A percentile compares a stretch with the other conserved stretches of the same genome.
Evolutionary conservation across 1,140 invertebrate species (phyloP).

Genomic region (Sesamia nonagrioides): DNA sequence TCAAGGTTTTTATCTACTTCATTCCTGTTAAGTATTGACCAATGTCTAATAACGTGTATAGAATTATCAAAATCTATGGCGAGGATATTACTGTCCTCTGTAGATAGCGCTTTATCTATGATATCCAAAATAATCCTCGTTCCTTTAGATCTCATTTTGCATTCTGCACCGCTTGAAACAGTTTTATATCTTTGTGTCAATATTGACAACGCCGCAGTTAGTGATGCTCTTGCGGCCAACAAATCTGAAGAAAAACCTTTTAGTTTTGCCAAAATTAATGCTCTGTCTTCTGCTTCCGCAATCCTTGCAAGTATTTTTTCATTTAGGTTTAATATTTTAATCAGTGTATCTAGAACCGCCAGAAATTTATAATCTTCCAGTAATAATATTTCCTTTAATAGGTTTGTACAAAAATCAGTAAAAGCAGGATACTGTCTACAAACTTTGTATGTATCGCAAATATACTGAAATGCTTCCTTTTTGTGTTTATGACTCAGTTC

Average conservation of each 20-base stretch:
- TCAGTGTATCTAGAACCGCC: background rate
- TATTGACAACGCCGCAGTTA: background rate
- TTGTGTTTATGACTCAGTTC: background rate
- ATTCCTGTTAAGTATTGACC: background rate
- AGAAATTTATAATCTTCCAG: slow-evolving; percentile 37
- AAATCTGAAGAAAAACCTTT: background rate
- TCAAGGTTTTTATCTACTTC: background rate
- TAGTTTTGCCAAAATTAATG: background rate
- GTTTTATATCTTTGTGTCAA: slow-evolving; percentile 25
- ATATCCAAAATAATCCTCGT: slow-evolving; percentile 12
- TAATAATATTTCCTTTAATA: slow-evolving; percentile 43
- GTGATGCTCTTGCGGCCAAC: background rate
- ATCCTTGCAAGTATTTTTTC: background rate
- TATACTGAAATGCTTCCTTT: slow-evolving; percentile 23
- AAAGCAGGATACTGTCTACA: slow-evolving; percentile 52
- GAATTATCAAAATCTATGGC: background rate
- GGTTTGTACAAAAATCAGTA: slow-evolving; percentile 43
- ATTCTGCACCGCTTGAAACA: background rate
- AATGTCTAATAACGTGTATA: background rate
- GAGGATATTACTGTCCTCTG: background rate
- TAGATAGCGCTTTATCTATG: slow-evolving; percentile 7
- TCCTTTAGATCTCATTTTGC: background rate
- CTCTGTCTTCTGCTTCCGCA: background rate
- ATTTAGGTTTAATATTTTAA: background rate
- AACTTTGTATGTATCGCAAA: slow-evolving; percentile 34